Percentiles rank a stretch among this genome's conserved stretches.
phyloP scores from a whole-genome alignment of 2,888 invertebrate species.

The Clostera curtula region DNA sequence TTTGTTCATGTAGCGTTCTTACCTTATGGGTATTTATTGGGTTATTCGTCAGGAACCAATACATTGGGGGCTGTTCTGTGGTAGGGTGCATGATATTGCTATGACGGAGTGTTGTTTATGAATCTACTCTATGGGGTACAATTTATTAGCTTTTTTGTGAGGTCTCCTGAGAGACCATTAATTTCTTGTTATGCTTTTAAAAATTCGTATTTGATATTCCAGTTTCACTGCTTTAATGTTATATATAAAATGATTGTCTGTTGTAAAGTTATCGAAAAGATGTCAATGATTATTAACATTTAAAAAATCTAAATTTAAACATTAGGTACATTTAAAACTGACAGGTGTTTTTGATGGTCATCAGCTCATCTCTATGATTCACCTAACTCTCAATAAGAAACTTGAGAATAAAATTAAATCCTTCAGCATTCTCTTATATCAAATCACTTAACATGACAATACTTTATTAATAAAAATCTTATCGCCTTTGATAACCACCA shows the following conservation, averaged over 20 bases:
- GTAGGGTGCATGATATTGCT: slow-evolving; percentile 67
- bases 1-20: slow-evolving; percentile 67
- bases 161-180: slow-evolving; percentile 23
- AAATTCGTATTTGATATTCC: slow-evolving; percentile 2
- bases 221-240: neutral
- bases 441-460: slow-evolving; percentile 28
- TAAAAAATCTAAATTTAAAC: too few species aligned
- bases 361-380: slow-evolving; percentile 10
- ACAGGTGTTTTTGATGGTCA: too few species aligned
- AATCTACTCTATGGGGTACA: slow-evolving; percentile 44
- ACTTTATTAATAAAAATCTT: slow-evolving; percentile 44
- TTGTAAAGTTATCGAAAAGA: too few species aligned
- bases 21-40: slow-evolving; percentile 72
- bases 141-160: slow-evolving; percentile 53
- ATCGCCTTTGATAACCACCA: slow-evolving; percentile 56
- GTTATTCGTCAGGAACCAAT: slow-evolving; percentile 68
- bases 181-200: slow-evolving; percentile 17
- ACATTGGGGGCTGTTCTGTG: slow-evolving; percentile 62
- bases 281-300: too few species aligned
- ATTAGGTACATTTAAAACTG: too few species aligned
- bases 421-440: slow-evolving; percentile 13
- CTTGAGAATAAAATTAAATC: slow-evolving; percentile 18
- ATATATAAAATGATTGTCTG: too few species aligned
- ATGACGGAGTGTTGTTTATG: slow-evolving; percentile 55
- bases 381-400: slow-evolving; percentile 15